Conservation (phyloP, 2,113 vertebrate genomes). For the Hippocampus abdominalis region DNA sequence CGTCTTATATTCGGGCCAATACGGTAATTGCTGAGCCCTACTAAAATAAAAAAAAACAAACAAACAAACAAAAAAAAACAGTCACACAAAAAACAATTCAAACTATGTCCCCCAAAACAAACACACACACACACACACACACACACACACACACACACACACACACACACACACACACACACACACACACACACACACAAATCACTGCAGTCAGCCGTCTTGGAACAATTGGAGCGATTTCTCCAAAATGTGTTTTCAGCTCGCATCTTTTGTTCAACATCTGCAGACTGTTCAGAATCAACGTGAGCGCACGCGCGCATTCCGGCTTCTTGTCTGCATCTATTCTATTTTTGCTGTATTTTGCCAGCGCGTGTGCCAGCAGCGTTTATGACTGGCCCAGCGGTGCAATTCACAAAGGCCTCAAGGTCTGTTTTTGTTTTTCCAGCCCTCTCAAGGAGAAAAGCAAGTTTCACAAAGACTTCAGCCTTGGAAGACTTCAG, state of each 20-base stretch:
- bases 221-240: background rate
- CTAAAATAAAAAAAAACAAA: too few species aligned
- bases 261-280: background rate
- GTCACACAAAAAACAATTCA: too few species aligned
- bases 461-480: background rate
- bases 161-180: background rate
- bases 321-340: background rate
- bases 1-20: too few species aligned
- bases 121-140: background rate
- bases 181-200: background rate
- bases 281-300: background rate
- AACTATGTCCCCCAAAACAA: too few species aligned
- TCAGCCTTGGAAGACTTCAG: too few species aligned
- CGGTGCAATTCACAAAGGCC: background rate
- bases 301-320: background rate
- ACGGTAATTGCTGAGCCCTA: too few species aligned
- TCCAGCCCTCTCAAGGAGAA: background rate
- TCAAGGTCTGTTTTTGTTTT: background rate
- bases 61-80: too few species aligned
- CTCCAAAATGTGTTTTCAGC: background rate
- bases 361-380: background rate
- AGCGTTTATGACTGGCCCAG: background rate
- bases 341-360: background rate
- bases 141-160: background rate
- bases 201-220: background rate